A percentile compares a stretch with the other conserved stretches of the same genome.
phyloP scores from a whole-genome alignment of 2,888 invertebrate species.

The Nysson spinosus region DNA sequence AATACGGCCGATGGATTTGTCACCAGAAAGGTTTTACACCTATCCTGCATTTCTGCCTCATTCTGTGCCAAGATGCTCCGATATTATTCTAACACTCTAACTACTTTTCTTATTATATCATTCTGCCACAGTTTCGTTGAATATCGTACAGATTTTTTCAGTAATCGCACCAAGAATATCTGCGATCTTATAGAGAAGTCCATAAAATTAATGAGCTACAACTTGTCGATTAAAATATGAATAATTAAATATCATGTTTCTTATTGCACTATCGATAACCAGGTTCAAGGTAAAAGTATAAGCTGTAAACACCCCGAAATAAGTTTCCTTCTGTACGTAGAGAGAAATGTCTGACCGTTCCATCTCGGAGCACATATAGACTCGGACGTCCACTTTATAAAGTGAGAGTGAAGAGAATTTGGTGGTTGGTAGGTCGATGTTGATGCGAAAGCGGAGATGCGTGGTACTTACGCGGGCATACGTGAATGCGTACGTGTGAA shows the following conservation, averaged over 20 bases:
- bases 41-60: constrained; percentile 60
- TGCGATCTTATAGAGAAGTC: too few species aligned
- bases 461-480: constrained; percentile 39
- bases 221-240: too few species aligned
- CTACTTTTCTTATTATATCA: too few species aligned
- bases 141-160: too few species aligned
- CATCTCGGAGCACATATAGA: not conserved
- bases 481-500: constrained; percentile 47
- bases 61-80: constrained; percentile 13
- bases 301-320: too few species aligned
- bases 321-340: not conserved
- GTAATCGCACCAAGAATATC: too few species aligned
- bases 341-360: not conserved
- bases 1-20: constrained; percentile 73
- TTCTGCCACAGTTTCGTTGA: too few species aligned
- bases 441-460: constrained; percentile 26
- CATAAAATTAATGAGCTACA: too few species aligned
- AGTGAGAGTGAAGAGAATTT: constrained; percentile 32
- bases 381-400: constrained; percentile 19
- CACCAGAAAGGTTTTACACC: constrained; percentile 70
- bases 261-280: too few species aligned
- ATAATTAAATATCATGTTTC: too few species aligned
- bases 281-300: too few species aligned
- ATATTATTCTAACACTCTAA: too few species aligned
- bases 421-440: constrained; percentile 28